Conservation (phyloP, 2,797 vertebrate genomes). For the Pangasius djambal region DNA sequence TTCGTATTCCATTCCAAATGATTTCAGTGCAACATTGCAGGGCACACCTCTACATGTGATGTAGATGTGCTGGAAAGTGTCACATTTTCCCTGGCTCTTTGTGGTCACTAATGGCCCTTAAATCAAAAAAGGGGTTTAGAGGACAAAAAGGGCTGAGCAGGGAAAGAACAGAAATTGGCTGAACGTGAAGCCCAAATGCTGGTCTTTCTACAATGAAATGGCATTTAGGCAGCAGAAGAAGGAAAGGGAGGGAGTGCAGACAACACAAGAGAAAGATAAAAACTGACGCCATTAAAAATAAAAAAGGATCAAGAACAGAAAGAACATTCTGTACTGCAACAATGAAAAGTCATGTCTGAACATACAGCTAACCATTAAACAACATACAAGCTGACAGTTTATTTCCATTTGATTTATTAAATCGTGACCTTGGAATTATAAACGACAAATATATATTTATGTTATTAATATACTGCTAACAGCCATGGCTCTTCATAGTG, state of each 20-base stretch:
- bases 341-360: too few relatives aligned
- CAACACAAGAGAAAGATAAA: background rate
- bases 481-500: background rate
- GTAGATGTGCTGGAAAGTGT: conserved; percentile 15
- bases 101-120: conserved; percentile 43
- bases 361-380: background rate
- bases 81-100: conserved; percentile 18
- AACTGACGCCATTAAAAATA: background rate
- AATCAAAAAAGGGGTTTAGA: conserved; percentile 38
- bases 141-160: conserved; percentile 27
- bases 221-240: background rate
- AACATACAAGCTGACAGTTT: background rate
- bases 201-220: background rate
- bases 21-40: conserved; percentile 25
- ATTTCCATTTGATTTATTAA: background rate
- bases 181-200: background rate
- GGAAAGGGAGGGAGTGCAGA: background rate
- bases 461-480: background rate
- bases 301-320: background rate
- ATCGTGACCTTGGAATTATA: background rate
- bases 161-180: conserved; percentile 11
- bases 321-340: background rate
- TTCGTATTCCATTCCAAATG: background rate
- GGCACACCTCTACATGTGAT: conserved; percentile 13
- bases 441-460: background rate